These are phyloP conservation scores for Cryptoblepharus egeriae DNA, from an alignment of 2,797 vertebrate species.

Conservation along the genomic window DNA sequence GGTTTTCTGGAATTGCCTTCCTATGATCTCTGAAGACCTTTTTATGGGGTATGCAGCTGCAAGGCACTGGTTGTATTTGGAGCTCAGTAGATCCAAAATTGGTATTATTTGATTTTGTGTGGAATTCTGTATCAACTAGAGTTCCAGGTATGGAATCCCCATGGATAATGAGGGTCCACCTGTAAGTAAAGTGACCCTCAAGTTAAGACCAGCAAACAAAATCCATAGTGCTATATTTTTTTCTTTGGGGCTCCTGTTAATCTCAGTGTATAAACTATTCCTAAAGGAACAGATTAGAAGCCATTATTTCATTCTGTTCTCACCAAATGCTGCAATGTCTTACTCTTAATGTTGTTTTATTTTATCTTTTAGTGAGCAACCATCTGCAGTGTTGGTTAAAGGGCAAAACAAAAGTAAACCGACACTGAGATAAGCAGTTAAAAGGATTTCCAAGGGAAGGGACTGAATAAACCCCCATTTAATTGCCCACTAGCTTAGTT, in stretches of 20 bases:
- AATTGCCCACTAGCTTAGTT: conserved; percentile 10
- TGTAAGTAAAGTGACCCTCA: not conserved
- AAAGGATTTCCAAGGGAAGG: conserved; percentile 41
- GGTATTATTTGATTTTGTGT: too few species aligned
- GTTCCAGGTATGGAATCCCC: too few species aligned
- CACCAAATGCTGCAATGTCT: not conserved
- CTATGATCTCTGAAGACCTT: too few species aligned
- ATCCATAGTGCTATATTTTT: not conserved
- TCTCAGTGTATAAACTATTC: not conserved
- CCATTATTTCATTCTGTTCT: conserved; percentile 7
- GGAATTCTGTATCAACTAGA: too few species aligned
- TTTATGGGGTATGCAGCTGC: too few species aligned
- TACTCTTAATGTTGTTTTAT: not conserved
- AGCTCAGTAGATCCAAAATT: too few species aligned
- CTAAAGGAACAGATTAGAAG: not conserved
- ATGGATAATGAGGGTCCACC: too few species aligned
- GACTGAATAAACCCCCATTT: conserved; percentile 37
- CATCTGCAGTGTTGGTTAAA: not conserved
- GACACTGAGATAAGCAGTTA: conserved; percentile 20
- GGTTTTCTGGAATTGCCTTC: too few species aligned
- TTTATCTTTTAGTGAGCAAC: not conserved
- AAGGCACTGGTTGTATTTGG: too few species aligned
- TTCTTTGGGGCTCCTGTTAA: not conserved
- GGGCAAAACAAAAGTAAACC: conserved; percentile 4
- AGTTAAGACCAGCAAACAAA: not conserved